phyloP scores from a whole-genome alignment of 1,140 invertebrate genomes.

The Drosophila lini region DNA sequence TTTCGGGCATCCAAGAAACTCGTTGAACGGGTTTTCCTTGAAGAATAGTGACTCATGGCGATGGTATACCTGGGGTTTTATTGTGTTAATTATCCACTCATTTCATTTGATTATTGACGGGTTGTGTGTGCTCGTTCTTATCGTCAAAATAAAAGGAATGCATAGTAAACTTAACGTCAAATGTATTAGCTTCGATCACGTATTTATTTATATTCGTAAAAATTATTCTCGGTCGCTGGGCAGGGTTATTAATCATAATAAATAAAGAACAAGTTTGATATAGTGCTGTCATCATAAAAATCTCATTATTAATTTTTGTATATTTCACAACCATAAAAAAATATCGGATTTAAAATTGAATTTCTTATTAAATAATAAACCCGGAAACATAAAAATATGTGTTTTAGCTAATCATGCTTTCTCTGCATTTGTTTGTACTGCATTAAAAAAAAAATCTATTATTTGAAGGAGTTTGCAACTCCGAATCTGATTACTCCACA shows the following conservation, averaged over 20 bases:
- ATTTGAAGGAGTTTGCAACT: not conserved
- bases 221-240: not conserved
- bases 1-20: conserved; percentile 34
- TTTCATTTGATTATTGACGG: conserved; percentile 10
- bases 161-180: conserved; percentile 1
- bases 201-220: conserved; percentile 17
- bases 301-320: too few species aligned
- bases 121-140: conserved; percentile 23
- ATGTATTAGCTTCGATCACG: conserved; percentile 15
- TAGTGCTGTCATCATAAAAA: too few species aligned
- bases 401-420: not conserved
- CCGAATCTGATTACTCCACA: conserved; percentile 9
- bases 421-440: conserved; percentile 2
- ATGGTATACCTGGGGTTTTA: conserved; percentile 27
- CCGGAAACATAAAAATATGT: not conserved
- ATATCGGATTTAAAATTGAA: not conserved
- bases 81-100: conserved; percentile 44
- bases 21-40: conserved; percentile 44
- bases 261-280: not conserved
- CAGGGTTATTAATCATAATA: conserved; percentile 8
- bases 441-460: conserved; percentile 1
- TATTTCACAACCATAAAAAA: too few species aligned
- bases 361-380: not conserved
- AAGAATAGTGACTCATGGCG: conserved; percentile 28
- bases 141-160: conserved; percentile 11